Base-by-base conservation (phyloP, 2,797 vertebrate genomes). In the Hyperoplus lanceolatus region DNA sequence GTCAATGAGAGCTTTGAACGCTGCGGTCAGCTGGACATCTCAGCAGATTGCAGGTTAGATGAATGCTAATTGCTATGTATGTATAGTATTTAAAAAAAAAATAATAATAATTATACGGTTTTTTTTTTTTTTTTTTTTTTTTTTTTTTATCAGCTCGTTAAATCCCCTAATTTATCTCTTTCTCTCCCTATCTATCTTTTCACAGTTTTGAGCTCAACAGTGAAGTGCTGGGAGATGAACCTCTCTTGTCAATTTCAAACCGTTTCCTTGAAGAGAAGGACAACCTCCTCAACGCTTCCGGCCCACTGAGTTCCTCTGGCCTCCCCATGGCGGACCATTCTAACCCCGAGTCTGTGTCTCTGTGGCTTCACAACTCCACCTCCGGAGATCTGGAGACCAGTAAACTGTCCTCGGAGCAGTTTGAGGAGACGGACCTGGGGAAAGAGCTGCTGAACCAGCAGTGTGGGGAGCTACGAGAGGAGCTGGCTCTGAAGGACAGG, bases 381-480 rank as follows among this genome's bases (percentile, higher is more conserved):
- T 67, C 59, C 0, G 59, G 57, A 1, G 68, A 85, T 1, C 83
- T 83, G 66, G 91, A 79, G 66, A 75, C 13, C 11, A 91, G 92
- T 54, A 77, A 87, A n/a, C 53, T 85, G 46, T 86, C 88, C 0
- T 88, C 86, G 70, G 81, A 79, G 69, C 80, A 61, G 18, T 80
- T 66, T 61, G 83, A 80, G 41, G 87, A 75, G 54, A 55, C 82
- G 0, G 88, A 90, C 75, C 81, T 93, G 70, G 94, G 89, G 49
- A 93, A 93, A 36, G 79, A 83, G 71, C 82, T 92, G 60, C 83
- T 96, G 48, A 87, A 84, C 69, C 94, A 96, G 82, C 93, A 92
- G 74, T 95, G 94, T 60, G 75, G 21, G 14, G 92, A 95, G 46
- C 90, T 97, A n/a, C 91, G 79, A 1, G 93, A 96, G 46, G 94